These are phyloP conservation scores for Artemia franciscana DNA, from an alignment of 1,140 invertebrate species.

Conservation along the genomic window DNA sequence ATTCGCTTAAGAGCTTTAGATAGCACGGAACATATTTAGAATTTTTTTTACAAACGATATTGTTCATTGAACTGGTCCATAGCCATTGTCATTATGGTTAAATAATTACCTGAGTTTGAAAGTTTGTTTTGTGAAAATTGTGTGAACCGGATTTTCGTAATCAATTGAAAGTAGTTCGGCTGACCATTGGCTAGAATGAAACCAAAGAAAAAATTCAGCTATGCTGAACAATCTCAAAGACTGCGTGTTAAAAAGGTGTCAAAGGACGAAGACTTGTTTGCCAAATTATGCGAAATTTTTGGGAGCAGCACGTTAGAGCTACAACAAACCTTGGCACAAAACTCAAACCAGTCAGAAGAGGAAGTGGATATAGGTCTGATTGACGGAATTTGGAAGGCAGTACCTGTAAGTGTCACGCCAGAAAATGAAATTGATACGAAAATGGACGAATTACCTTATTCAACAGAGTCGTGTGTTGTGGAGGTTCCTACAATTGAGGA, in stretches of 20 bases:
- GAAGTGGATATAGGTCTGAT: not conserved
- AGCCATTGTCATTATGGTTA: no score
- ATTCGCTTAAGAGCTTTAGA: no score
- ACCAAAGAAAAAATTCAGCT: not conserved
- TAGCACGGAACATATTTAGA: no score
- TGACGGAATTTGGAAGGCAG: conserved; percentile 8
- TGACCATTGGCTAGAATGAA: no score
- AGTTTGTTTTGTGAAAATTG: no score
- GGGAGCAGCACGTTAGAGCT: not conserved
- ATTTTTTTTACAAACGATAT: no score
- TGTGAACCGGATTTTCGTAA: no score
- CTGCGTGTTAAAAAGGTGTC: not conserved
- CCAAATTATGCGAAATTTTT: not conserved
- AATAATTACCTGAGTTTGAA: no score
- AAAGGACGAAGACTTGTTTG: not conserved
- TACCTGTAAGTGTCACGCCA: conserved; percentile 6
- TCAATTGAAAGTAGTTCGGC: no score
- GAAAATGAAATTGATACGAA: conserved; percentile 1
- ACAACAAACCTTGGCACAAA: not conserved
- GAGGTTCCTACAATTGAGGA: not conserved
- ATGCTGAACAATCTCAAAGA: not conserved
- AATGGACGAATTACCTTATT: conserved; percentile 2
- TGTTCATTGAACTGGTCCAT: no score
- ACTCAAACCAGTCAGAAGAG: not conserved
- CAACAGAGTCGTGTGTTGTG: conserved; percentile 3